Percentiles rank a stretch among this genome's conserved stretches.
phyloP scores from a whole-genome alignment of 2,888 invertebrate genomes.

The Barypeithes pellucidus region DNA sequence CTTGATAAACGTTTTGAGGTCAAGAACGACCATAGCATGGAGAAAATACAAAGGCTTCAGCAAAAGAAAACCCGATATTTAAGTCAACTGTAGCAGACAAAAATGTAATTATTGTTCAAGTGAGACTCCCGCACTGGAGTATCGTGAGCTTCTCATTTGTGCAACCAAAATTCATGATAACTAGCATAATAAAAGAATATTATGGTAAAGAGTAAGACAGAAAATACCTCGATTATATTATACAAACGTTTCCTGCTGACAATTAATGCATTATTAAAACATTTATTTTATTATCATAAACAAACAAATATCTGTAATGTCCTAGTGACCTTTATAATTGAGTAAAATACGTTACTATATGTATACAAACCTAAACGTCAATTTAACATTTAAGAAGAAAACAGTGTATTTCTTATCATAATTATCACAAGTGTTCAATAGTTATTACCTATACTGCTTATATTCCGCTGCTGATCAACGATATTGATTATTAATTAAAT shows the following conservation, averaged over 20 bases:
- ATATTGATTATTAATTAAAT: background rate
- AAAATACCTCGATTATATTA: no score
- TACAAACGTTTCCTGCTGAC: background rate
- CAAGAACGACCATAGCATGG: background rate
- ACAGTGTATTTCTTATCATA: slow-evolving; percentile 1
- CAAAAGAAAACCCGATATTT: background rate
- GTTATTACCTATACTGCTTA: background rate
- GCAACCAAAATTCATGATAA: no score
- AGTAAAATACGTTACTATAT: no score
- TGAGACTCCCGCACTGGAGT: no score
- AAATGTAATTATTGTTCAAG: no score
- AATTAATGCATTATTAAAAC: background rate
- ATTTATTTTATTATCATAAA: slow-evolving; percentile 2
- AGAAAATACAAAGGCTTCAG: background rate
- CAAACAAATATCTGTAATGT: background rate
- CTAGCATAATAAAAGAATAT: no score
- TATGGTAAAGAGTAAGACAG: no score
- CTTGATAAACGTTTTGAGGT: slow-evolving; percentile 17
- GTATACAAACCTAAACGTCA: slow-evolving; percentile 11
- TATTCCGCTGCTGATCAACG: background rate
- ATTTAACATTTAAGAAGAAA: background rate
- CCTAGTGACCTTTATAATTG: slow-evolving; percentile 19
- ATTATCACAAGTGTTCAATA: slow-evolving; percentile 2
- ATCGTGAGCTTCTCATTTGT: no score
- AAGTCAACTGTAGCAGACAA: background rate